Evolutionary conservation across 2,888 invertebrate genomes (phyloP).

Genomic region (Odontomyia ornata): DNA sequence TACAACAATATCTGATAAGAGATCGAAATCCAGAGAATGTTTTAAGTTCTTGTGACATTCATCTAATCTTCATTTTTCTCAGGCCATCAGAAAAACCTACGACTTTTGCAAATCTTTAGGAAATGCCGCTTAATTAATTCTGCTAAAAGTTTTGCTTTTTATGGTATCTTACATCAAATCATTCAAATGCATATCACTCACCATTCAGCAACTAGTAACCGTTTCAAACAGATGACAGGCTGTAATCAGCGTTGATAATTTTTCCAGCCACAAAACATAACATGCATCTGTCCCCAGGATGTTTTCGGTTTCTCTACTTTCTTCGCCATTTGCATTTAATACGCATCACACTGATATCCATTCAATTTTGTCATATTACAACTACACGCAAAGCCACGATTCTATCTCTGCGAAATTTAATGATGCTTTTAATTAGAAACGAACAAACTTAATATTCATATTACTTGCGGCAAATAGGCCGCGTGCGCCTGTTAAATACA

Average conservation of each 20-base stretch:
- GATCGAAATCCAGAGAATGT: too few relatives aligned
- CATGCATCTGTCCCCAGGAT: not conserved
- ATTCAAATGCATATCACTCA: too few relatives aligned
- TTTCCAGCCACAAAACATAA: not conserved
- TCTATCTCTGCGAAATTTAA: slow-evolving; percentile 8
- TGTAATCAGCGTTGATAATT: not conserved
- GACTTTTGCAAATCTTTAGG: too few relatives aligned
- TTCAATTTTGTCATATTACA: slow-evolving; percentile 13
- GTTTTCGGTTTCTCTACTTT: not conserved
- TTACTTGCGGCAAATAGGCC: slow-evolving; percentile 11
- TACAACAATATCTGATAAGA: too few relatives aligned
- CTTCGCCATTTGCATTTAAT: not conserved
- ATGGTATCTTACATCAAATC: too few relatives aligned
- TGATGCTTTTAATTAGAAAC: slow-evolving; percentile 26
- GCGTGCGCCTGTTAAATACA: not conserved
- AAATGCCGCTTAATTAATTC: too few relatives aligned
- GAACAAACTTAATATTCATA: slow-evolving; percentile 12
- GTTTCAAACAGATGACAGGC: not conserved
- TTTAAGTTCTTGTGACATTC: too few relatives aligned
- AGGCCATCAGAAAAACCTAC: too few relatives aligned
- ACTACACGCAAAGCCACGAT: not conserved
- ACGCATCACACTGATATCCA: not conserved
- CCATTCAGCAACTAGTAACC: too few relatives aligned
- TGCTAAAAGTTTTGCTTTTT: too few relatives aligned
- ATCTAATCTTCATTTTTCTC: too few relatives aligned